Evolutionary conservation across 1,140 invertebrate genomes (phyloP).

Genomic region (Phthorimaea operculella): DNA sequence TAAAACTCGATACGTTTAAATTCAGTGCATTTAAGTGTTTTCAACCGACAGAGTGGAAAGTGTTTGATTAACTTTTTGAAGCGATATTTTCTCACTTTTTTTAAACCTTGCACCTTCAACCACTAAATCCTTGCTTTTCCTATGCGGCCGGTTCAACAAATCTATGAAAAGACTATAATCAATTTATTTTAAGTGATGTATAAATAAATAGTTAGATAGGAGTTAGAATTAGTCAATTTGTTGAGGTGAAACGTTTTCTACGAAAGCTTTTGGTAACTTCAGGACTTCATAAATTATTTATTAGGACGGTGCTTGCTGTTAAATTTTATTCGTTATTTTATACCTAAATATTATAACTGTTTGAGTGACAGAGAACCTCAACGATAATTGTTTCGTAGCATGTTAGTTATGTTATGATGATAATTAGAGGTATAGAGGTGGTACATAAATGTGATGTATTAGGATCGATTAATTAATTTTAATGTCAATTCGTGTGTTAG

Average conservation of each 20-base stretch:
- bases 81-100: slow-evolving; percentile 20
- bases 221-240: slow-evolving; percentile 66
- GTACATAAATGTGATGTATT: slow-evolving; percentile 11
- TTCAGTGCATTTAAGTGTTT: slow-evolving; percentile 10
- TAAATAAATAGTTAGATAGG: slow-evolving; percentile 51
- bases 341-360: slow-evolving; percentile 23
- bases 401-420: slow-evolving; percentile 22
- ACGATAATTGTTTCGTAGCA: slow-evolving; percentile 36
- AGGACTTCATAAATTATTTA: slow-evolving; percentile 37
- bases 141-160: slow-evolving; percentile 58
- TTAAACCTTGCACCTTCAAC: slow-evolving; percentile 11
- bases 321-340: slow-evolving; percentile 48
- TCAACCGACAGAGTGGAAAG: slow-evolving; percentile 19
- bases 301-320: slow-evolving; percentile 62
- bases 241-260: slow-evolving; percentile 63
- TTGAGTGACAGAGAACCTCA: slow-evolving; percentile 41
- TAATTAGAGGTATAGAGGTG: slow-evolving; percentile 38
- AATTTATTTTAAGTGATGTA: slow-evolving; percentile 46
- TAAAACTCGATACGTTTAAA: slow-evolving; percentile 5
- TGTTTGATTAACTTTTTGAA: slow-evolving; percentile 22
- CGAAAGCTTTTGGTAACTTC: slow-evolving; percentile 53
- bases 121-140: slow-evolving; percentile 31
- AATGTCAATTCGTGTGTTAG: slow-evolving; percentile 38
- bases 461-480: slow-evolving; percentile 5
- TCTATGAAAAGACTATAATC: slow-evolving; percentile 55